These are phyloP conservation scores for Furcula furcula DNA, from an alignment of 2,888 invertebrate genomes.

Conservation along the genomic window DNA sequence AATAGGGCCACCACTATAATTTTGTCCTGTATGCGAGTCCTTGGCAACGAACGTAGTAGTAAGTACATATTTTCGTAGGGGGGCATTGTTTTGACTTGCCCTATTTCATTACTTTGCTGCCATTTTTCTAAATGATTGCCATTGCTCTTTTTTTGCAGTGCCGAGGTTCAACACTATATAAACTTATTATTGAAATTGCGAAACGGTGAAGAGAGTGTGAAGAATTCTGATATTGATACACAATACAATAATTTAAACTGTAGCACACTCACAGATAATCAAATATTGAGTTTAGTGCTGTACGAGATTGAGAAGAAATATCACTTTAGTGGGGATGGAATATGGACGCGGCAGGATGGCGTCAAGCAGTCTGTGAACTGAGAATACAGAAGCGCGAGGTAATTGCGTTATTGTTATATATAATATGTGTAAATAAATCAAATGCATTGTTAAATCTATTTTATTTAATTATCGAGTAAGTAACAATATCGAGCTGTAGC, in stretches of 20 bases:
- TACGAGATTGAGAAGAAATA: constrained; percentile 87
- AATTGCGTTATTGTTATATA: too few relatives aligned
- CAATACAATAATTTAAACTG: constrained; percentile 44
- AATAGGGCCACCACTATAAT: too few relatives aligned
- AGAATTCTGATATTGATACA: constrained; percentile 31
- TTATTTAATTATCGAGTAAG: too few relatives aligned
- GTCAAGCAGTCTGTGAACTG: constrained; percentile 23
- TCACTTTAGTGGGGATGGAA: constrained; percentile 89
- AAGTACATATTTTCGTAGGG: too few relatives aligned
- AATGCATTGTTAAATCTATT: too few relatives aligned
- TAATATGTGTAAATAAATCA: too few relatives aligned
- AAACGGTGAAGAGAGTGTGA: constrained; percentile 6
- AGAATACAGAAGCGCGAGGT: not conserved
- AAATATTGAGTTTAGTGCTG: constrained; percentile 84
- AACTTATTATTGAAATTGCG: constrained; percentile 38
- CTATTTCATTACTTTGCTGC: too few relatives aligned
- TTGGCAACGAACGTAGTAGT: too few relatives aligned
- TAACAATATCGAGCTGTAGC: too few relatives aligned
- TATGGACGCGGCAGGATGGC: constrained; percentile 78
- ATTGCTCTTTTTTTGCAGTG: constrained; percentile 40
- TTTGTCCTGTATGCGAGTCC: too few relatives aligned
- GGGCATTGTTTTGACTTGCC: too few relatives aligned
- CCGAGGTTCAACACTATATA: constrained; percentile 53
- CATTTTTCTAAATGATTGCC: too few relatives aligned
- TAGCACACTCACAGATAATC: constrained; percentile 59